Evolutionary conservation across 2,888 invertebrate genomes (phyloP).

Genomic region (Hermaeophaga mercurialis): DNA sequence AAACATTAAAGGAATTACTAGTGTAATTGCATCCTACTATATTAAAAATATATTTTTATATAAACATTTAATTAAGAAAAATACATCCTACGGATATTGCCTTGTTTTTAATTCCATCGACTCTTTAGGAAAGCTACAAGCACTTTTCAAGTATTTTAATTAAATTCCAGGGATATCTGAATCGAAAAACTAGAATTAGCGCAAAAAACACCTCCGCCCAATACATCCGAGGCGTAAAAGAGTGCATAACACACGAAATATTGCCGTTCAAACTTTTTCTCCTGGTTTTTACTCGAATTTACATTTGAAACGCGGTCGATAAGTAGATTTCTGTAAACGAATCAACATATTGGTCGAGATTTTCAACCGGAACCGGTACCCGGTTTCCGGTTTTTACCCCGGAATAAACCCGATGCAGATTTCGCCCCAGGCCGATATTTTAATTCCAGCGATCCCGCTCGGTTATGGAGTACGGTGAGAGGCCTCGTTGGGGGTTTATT

Average conservation of each 20-base stretch:
- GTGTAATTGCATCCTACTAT: no score
- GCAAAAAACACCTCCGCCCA: no score
- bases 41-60: no score
- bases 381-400: constrained; percentile 32
- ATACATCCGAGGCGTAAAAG: no score
- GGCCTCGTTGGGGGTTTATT: not conserved
- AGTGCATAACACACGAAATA: not conserved
- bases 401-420: constrained; percentile 19
- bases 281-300: constrained; percentile 20
- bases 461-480: not conserved
- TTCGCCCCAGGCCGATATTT: constrained; percentile 13
- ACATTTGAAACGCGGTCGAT: constrained; percentile 30
- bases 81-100: no score
- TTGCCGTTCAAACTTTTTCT: not conserved
- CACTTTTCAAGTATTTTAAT: no score
- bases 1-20: no score
- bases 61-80: no score
- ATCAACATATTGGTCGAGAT: constrained; percentile 37
- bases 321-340: constrained; percentile 35
- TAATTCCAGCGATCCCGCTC: constrained; percentile 2
- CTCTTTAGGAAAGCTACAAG: no score
- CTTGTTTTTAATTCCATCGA: no score
- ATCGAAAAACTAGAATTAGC: no score
- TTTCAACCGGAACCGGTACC: constrained; percentile 28
- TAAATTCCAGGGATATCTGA: no score